A percentile compares a stretch with the other conserved stretches of the same genome.
Conservation (phyloP, 2,888 invertebrate genomes). For the Aspidiotus destructor region DNA sequence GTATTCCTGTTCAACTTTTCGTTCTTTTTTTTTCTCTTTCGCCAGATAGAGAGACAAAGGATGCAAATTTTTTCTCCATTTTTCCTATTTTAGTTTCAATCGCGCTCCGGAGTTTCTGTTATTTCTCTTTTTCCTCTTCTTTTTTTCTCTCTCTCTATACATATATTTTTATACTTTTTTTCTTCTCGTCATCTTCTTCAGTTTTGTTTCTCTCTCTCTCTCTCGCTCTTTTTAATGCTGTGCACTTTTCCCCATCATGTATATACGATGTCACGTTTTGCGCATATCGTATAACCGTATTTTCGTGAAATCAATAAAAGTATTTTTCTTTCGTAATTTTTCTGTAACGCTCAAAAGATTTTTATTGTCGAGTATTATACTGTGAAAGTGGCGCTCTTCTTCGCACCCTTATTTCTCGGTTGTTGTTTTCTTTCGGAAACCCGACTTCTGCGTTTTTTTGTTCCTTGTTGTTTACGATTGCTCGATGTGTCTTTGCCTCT, state of each 20-base stretch:
- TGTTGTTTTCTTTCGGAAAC: neutral
- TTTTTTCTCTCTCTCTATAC: neutral
- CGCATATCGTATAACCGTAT: constrained; percentile 1
- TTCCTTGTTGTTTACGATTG: neutral
- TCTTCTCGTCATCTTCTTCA: neutral
- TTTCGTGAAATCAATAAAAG: constrained; percentile 1
- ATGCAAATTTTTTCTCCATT: neutral
- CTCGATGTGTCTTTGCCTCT: neutral
- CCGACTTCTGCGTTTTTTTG: neutral
- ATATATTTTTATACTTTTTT: neutral
- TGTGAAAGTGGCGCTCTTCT: neutral
- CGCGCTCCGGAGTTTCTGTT: neutral
- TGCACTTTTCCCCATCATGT: no score
- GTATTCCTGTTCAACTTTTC: neutral
- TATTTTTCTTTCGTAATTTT: neutral
- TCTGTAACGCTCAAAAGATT: constrained; percentile 1
- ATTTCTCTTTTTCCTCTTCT: neutral
- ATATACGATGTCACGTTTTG: constrained; percentile 8
- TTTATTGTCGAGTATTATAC: neutral
- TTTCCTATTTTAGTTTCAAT: neutral
- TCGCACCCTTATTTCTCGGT: neutral
- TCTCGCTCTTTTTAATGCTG: no score
- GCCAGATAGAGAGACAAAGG: neutral
- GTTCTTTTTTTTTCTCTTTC: no score
- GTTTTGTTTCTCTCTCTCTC: no score